phyloP scores from a whole-genome alignment of 2,113 vertebrate species.

The Hipposideros armiger region DNA sequence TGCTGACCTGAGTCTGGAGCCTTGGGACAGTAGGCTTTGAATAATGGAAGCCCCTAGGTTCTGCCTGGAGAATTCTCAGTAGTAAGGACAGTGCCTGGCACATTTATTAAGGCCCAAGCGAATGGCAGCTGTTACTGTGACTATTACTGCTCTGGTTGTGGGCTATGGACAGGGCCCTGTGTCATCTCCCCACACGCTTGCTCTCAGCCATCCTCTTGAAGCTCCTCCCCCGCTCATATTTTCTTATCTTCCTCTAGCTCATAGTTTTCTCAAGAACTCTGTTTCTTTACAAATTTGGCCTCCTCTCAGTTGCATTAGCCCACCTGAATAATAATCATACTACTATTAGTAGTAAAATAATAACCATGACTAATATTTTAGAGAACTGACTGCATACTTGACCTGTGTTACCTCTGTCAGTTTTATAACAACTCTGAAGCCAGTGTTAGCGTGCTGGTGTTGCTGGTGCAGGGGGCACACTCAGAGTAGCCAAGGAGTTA shows the following conservation, averaged over 20 bases:
- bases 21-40: background rate
- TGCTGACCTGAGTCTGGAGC: background rate
- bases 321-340: background rate
- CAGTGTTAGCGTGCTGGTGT: no score
- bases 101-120: background rate
- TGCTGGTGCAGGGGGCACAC: background rate
- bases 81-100: background rate
- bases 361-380: background rate
- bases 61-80: background rate
- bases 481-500: no score
- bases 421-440: background rate
- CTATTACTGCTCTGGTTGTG: fast-evolving
- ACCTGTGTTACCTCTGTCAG: background rate
- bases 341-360: no score
- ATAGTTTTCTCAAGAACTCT: background rate
- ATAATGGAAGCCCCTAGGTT: background rate
- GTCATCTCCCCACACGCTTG: background rate
- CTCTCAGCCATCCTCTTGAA: background rate
- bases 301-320: background rate
- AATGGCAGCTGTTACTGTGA: background rate
- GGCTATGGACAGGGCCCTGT: background rate
- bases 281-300: background rate
- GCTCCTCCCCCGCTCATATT: background rate
- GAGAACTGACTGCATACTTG: background rate
- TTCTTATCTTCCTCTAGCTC: background rate